Evolutionary conservation across 1,140 invertebrate species (phyloP).

Genomic region (Hycleus phaleratus): DNA sequence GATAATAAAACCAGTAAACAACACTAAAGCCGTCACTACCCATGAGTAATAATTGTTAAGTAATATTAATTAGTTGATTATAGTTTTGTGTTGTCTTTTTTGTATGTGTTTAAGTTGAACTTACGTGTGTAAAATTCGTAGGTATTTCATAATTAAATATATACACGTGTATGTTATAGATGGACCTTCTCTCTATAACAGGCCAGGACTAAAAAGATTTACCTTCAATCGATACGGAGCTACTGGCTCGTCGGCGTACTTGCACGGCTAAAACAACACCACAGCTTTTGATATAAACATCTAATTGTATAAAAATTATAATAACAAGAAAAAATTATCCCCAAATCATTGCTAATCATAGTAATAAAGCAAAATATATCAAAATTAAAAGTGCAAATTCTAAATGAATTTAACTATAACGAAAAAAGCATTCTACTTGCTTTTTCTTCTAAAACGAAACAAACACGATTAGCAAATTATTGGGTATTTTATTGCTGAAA

Average conservation of each 20-base stretch:
- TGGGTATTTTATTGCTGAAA: slow-evolving; percentile 26
- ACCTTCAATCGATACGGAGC: slow-evolving; percentile 36
- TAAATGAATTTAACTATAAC: neutral
- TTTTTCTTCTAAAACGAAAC: neutral
- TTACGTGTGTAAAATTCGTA: too few species aligned
- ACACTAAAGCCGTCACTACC: too few species aligned
- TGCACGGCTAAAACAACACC: slow-evolving; percentile 41
- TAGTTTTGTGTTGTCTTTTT: too few species aligned
- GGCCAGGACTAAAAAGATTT: slow-evolving; percentile 31
- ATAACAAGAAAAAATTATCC: slow-evolving; percentile 6
- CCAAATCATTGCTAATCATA: slow-evolving; percentile 3
- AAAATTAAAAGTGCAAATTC: neutral
- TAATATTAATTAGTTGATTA: too few species aligned
- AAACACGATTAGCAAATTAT: slow-evolving; percentile 23
- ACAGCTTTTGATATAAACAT: slow-evolving; percentile 16
- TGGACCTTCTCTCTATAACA: slow-evolving; percentile 16
- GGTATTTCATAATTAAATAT: too few species aligned
- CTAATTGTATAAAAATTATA: neutral
- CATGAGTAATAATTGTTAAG: too few species aligned
- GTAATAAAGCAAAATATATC: neutral
- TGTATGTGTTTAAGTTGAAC: too few species aligned
- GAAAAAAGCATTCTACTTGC: too few species aligned
- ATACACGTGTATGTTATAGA: neutral
- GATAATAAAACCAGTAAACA: too few species aligned
- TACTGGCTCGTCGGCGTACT: slow-evolving; percentile 38